These are phyloP conservation scores for Autographa pulchrina DNA, from an alignment of 2,888 invertebrate species.

Conservation along the genomic window DNA sequence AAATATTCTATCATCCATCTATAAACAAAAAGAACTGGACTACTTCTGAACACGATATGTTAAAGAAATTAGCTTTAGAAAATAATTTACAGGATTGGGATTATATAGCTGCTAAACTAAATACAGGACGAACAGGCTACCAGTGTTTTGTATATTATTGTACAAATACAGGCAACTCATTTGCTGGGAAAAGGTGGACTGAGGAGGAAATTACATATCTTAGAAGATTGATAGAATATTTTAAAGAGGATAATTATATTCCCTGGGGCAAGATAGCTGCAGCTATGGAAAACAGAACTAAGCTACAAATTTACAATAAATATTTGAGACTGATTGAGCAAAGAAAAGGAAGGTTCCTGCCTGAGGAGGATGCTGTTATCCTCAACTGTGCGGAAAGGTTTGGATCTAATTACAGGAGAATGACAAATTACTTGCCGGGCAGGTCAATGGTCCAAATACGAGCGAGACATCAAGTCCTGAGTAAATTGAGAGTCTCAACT, in stretches of 20 bases:
- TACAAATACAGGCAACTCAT: conserved; percentile 79
- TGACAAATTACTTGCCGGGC: conserved; percentile 89
- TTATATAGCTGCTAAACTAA: conserved; percentile 88
- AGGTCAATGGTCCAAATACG: conserved; percentile 91
- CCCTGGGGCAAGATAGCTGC: conserved; percentile 93
- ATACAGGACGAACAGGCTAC: conserved; percentile 90
- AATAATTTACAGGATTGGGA: conserved; percentile 91
- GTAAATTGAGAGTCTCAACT: conserved; percentile 78
- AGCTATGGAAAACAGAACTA: conserved; percentile 90
- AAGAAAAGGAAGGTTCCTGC: conserved; percentile 90
- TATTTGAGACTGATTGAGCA: conserved; percentile 79
- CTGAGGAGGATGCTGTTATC: conserved; percentile 91
- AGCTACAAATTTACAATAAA: conserved; percentile 91
- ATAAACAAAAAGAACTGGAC: conserved; percentile 88
- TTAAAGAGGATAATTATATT: conserved; percentile 91
- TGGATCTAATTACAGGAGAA: conserved; percentile 90
- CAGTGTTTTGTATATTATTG: conserved; percentile 92
- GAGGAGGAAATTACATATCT: conserved; percentile 92
- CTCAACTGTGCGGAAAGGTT: conserved; percentile 90
- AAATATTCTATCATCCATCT: conserved; percentile 91
- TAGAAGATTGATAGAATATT: conserved; percentile 89
- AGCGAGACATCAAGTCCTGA: conserved; percentile 88
- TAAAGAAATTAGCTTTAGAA: conserved; percentile 70
- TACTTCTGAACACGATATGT: conserved; percentile 68
- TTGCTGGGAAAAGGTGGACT: conserved; percentile 89